Evolutionary conservation across 2,888 invertebrate genomes (phyloP).

Genomic region (Allolobophora icterica): DNA sequence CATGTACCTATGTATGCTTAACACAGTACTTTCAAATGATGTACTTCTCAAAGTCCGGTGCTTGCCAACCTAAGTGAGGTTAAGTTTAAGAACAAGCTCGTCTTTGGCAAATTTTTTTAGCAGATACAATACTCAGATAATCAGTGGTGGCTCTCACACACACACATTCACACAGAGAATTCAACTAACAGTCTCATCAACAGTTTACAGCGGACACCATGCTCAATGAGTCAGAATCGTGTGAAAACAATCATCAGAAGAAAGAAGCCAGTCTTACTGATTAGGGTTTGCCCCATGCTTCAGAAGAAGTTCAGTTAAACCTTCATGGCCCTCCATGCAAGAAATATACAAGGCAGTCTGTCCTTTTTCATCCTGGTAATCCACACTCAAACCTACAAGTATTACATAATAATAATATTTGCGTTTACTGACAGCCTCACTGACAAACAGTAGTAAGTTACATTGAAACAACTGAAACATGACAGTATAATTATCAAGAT

Average conservation of each 20-base stretch:
- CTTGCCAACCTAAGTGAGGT: not conserved
- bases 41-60: not conserved
- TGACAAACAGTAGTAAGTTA: too few species aligned
- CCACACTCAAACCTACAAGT: conserved; percentile 58
- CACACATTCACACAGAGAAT: not conserved
- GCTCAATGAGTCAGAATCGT: not conserved
- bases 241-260: not conserved
- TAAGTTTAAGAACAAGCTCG: not conserved
- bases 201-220: not conserved
- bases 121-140: not conserved
- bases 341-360: conserved; percentile 67
- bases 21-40: not conserved
- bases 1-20: not conserved
- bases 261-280: conserved; percentile 53
- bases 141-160: not conserved
- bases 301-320: conserved; percentile 60
- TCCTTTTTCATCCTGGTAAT: conserved; percentile 60
- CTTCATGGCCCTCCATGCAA: conserved; percentile 59
- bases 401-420: conserved; percentile 12
- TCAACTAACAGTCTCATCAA: not conserved
- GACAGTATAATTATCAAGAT: too few species aligned
- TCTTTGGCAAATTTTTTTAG: not conserved
- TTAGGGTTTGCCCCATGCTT: conserved; percentile 66
- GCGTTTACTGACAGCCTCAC: too few species aligned
- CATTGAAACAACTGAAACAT: too few species aligned